phyloP scores from a whole-genome alignment of 2,888 invertebrate genomes.

The Lissocephala sabroskyi region DNA sequence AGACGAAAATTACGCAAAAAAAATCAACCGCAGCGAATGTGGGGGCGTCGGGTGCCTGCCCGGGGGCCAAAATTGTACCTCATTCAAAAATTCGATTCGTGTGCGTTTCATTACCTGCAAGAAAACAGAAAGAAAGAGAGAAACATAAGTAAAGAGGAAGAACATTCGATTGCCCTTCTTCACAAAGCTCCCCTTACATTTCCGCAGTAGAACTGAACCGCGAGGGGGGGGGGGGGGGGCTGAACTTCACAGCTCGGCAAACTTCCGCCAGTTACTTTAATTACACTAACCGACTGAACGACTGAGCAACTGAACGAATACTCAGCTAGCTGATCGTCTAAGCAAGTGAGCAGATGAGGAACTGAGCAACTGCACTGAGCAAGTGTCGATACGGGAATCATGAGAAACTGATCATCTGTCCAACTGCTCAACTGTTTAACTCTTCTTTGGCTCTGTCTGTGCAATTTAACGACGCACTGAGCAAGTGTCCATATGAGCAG shows the following conservation, averaged over 20 bases:
- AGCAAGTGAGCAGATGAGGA: too few relatives aligned
- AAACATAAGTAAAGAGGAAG: constrained; percentile 15
- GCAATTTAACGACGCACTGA: too few relatives aligned
- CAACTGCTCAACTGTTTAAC: background rate
- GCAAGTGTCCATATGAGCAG: too few relatives aligned
- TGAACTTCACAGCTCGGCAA: constrained; percentile 57
- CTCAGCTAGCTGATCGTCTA: too few relatives aligned
- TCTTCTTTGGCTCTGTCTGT: too few relatives aligned
- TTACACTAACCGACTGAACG: constrained; percentile 31
- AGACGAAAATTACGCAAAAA: constrained; percentile 11
- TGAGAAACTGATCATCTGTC: constrained; percentile 7
- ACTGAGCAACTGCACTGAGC: too few relatives aligned
- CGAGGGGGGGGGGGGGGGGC: background rate
- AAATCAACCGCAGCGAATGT: constrained; percentile 44
- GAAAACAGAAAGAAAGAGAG: constrained; percentile 13
- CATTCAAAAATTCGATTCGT: constrained; percentile 12
- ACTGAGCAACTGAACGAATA: background rate
- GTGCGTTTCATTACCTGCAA: constrained; percentile 46
- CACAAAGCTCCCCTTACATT: constrained; percentile 40
- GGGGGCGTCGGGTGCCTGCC: constrained; percentile 2
- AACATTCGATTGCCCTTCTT: background rate
- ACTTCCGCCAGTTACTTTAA: constrained; percentile 61
- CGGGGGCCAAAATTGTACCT: background rate
- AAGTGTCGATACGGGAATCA: too few relatives aligned
- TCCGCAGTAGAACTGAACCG: constrained; percentile 31